phyloP scores from a whole-genome alignment of 1,140 invertebrate genomes.

The Drosophila eugracilis region DNA sequence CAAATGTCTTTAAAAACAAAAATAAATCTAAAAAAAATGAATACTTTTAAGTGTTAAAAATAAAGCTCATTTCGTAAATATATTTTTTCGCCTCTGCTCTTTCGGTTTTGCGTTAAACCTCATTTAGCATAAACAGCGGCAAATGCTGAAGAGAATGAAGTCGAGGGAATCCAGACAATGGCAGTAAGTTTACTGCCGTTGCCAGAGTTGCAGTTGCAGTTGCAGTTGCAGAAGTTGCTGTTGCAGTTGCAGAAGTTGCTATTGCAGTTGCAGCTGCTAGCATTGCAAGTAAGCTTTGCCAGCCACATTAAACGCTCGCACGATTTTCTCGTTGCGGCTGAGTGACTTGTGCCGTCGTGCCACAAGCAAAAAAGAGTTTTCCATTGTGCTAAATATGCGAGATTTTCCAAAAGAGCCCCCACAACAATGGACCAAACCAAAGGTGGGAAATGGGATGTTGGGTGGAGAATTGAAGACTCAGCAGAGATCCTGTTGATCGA shows the following conservation, averaged over 20 bases:
- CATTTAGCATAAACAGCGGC: conserved; percentile 74
- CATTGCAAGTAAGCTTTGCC: conserved; percentile 22
- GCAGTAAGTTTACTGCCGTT: conserved; percentile 44
- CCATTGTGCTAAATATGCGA: conserved; percentile 75
- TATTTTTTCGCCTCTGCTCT: conserved; percentile 16
- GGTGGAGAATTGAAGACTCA: conserved; percentile 2
- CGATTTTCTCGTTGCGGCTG: conserved; percentile 82
- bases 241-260: conserved; percentile 41
- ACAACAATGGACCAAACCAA: conserved; percentile 12
- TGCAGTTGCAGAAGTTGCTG: conserved; percentile 45
- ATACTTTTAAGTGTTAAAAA: background rate
- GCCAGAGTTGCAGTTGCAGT: conserved; percentile 22
- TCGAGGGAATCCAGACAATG: conserved; percentile 47
- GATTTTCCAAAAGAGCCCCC: conserved; percentile 23
- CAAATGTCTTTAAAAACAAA: too few relatives aligned
- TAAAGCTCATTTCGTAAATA: conserved; percentile 15
- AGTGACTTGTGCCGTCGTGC: conserved; percentile 81
- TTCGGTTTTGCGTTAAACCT: conserved; percentile 59
- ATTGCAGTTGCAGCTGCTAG: conserved; percentile 41
- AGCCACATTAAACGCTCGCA: conserved; percentile 75
- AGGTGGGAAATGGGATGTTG: conserved; percentile 11
- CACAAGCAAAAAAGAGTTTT: conserved; percentile 58
- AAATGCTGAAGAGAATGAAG: conserved; percentile 17
- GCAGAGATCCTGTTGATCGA: conserved; percentile 55
- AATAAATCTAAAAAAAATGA: background rate